These are phyloP conservation scores for Labia minor DNA, from an alignment of 2,888 invertebrate species.

Conservation along the genomic window DNA sequence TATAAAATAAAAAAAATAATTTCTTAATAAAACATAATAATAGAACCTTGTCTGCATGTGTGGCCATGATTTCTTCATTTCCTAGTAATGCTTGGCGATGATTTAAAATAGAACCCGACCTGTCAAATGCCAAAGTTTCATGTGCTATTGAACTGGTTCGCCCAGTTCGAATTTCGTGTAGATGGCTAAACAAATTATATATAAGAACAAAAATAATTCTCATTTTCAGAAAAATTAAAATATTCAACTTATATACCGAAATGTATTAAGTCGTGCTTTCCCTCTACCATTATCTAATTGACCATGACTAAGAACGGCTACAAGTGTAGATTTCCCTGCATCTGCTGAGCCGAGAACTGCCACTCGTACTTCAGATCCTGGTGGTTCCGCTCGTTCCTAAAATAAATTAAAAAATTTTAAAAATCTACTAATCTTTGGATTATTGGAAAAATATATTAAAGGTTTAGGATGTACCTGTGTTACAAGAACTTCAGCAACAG, in stretches of 20 bases:
- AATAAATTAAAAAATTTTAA: background rate
- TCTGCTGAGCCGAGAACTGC: constrained; percentile 93
- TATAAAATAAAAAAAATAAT: constrained; percentile 5
- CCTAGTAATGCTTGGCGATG: background rate
- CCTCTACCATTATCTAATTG: constrained; percentile 93
- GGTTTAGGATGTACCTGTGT: background rate
- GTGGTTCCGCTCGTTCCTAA: background rate
- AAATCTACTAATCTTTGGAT: constrained; percentile 29
- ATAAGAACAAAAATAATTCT: too few relatives aligned
- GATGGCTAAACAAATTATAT: constrained; percentile 17
- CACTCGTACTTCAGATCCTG: constrained; percentile 59
- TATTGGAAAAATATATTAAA: too few relatives aligned
- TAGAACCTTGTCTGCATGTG: background rate
- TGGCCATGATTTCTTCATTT: constrained; percentile 5
- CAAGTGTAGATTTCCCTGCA: constrained; percentile 91
- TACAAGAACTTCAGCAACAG: constrained; percentile 17
- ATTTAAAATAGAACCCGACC: background rate
- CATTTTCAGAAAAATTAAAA: too few relatives aligned
- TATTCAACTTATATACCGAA: too few relatives aligned
- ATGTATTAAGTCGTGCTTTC: constrained; percentile 87
- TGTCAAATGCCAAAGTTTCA: constrained; percentile 91
- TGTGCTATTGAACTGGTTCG: constrained; percentile 91
- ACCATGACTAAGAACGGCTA: constrained; percentile 93
- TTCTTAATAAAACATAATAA: too few relatives aligned
- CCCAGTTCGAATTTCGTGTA: constrained; percentile 43